Percentiles rank a stretch among this genome's conserved stretches.
Conservation (phyloP, 2,113 vertebrate species). For the Pelmatolapia mariae region DNA sequence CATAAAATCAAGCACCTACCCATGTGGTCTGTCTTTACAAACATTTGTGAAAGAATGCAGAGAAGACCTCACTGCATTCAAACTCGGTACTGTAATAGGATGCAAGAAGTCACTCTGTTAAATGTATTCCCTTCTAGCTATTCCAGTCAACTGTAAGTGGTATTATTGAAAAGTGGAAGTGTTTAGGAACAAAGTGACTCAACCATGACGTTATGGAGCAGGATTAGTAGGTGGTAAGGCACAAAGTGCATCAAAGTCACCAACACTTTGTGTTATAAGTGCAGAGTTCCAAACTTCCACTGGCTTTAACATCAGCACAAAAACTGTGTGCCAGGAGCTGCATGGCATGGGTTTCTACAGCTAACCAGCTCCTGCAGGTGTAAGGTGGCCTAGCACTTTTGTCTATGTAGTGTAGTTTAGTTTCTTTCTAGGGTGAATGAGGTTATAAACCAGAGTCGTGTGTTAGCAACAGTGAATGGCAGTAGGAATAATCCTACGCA, state of each 20-base stretch:
- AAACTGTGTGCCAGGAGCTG: background rate
- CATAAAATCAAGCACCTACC: background rate
- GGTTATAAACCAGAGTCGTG: background rate
- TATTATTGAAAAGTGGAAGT: background rate
- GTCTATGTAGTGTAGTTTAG: background rate
- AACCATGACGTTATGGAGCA: background rate
- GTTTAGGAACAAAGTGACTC: background rate
- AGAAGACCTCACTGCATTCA: background rate
- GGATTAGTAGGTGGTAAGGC: background rate
- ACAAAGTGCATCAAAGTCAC: background rate
- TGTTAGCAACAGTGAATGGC: background rate
- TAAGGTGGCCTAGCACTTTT: background rate
- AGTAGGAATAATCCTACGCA: background rate
- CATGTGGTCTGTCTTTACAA: background rate
- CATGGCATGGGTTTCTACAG: background rate
- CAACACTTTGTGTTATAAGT: background rate
- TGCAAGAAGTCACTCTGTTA: background rate
- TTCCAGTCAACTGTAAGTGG: background rate
- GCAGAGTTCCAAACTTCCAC: background rate
- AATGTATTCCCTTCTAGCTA: background rate
- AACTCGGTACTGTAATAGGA: background rate
- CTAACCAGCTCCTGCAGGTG: background rate
- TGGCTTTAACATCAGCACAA: background rate
- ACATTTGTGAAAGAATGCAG: background rate
- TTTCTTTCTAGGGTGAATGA: background rate